These are phyloP conservation scores for Phasia obesa DNA, from an alignment of 2,888 invertebrate genomes.

Conservation along the genomic window DNA sequence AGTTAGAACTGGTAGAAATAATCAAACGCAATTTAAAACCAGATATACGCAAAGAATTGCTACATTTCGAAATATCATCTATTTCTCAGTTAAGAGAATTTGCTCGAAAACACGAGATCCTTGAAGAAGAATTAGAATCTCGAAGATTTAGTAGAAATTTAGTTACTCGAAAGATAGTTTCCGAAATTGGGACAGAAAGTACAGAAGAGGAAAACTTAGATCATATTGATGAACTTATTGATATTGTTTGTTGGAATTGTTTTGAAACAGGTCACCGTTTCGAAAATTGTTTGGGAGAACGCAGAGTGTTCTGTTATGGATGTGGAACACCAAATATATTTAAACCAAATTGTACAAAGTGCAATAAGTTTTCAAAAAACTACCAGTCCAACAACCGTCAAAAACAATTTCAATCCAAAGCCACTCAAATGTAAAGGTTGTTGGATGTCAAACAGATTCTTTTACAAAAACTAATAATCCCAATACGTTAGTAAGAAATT, in stretches of 20 bases:
- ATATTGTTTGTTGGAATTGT: constrained; percentile 7
- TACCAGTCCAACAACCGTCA: background rate
- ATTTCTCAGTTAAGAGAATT: constrained; percentile 28
- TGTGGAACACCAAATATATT: constrained; percentile 18
- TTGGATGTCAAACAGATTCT: background rate
- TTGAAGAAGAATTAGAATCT: background rate
- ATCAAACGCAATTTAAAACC: constrained; percentile 16
- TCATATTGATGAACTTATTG: background rate
- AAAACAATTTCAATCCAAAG: constrained; percentile 6
- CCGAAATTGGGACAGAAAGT: background rate
- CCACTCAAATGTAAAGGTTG: background rate
- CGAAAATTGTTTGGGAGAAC: background rate
- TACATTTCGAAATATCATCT: constrained; percentile 7
- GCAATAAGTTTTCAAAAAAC: constrained; percentile 32
- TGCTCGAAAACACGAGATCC: constrained; percentile 4
- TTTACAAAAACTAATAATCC: background rate
- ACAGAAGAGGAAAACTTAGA: background rate
- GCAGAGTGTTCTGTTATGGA: constrained; percentile 7
- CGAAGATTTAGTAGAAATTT: constrained; percentile 4
- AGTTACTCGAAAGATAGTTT: background rate
- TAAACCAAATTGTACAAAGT: constrained; percentile 23
- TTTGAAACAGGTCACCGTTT: background rate
- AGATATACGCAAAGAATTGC: constrained; percentile 7
- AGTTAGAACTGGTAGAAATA: constrained; percentile 15
- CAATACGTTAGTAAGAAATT: background rate